A percentile compares a stretch with the other conserved stretches of the same genome.
Conservation (phyloP, 2,888 invertebrate genomes). For the Andrena haemorrhoa region DNA sequence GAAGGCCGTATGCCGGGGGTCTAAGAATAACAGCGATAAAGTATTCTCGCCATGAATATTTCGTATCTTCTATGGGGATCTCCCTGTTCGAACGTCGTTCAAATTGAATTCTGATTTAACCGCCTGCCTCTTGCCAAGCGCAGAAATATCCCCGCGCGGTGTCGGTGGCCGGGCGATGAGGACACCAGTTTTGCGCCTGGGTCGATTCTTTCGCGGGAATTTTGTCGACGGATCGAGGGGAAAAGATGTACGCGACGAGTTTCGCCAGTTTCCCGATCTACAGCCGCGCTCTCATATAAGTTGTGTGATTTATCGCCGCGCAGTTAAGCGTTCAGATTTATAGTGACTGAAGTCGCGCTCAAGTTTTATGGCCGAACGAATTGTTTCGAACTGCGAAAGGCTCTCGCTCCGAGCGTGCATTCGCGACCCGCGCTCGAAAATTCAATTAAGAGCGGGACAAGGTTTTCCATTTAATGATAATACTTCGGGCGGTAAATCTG, state of each 20-base stretch:
- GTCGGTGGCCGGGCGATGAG: slow-evolving; percentile 10
- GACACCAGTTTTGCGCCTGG: slow-evolving; percentile 4
- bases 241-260: slow-evolving; percentile 54
- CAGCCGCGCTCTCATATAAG: slow-evolving; percentile 41
- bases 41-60: slow-evolving; percentile 65
- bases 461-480: slow-evolving; percentile 5
- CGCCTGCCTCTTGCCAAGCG: slow-evolving; percentile 58
- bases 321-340: slow-evolving; percentile 66
- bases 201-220: slow-evolving; percentile 43
- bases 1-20: slow-evolving; percentile 44
- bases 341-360: slow-evolving; percentile 55
- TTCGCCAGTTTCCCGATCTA: slow-evolving; percentile 47
- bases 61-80: slow-evolving; percentile 68
- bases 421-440: slow-evolving; percentile 36
- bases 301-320: slow-evolving; percentile 63
- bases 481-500: not conserved
- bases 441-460: slow-evolving; percentile 39
- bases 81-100: slow-evolving; percentile 64
- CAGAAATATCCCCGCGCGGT: slow-evolving; percentile 40
- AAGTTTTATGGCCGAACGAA: slow-evolving; percentile 61
- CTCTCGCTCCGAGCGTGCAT: slow-evolving; percentile 4
- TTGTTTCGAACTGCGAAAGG: slow-evolving; percentile 64
- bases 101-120: slow-evolving; percentile 83
- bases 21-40: slow-evolving; percentile 62
- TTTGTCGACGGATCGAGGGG: slow-evolving; percentile 29